Percentiles rank a stretch among this genome's conserved stretches.
These are phyloP conservation scores for Limenitis camilla DNA, from an alignment of 2,888 invertebrate genomes.

Conservation along the genomic window DNA sequence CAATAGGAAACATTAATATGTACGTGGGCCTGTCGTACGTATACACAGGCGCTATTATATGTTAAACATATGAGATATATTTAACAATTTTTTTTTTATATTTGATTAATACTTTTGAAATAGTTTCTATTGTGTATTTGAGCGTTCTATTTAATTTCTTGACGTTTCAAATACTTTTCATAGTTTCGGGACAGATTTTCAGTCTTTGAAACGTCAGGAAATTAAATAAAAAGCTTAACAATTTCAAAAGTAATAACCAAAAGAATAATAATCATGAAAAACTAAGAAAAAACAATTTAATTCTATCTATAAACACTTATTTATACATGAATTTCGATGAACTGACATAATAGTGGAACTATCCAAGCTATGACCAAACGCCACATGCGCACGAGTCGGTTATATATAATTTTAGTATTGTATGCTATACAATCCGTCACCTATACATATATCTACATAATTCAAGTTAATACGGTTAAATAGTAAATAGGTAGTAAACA, in stretches of 20 bases:
- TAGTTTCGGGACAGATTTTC: too few species aligned
- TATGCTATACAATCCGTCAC: conserved; percentile 61
- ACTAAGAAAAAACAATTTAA: conserved; percentile 42
- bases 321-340: too few species aligned
- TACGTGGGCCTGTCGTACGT: too few species aligned
- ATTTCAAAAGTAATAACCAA: conserved; percentile 21
- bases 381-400: neutral
- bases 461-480: conserved; percentile 47
- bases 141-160: too few species aligned
- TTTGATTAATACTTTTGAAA: too few species aligned
- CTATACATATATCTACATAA: conserved; percentile 52
- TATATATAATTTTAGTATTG: conserved; percentile 39
- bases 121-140: too few species aligned
- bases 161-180: too few species aligned
- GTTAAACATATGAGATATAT: too few species aligned
- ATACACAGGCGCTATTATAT: too few species aligned
- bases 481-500: conserved; percentile 44
- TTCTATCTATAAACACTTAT: conserved; percentile 43
- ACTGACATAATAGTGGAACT: neutral
- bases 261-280: neutral
- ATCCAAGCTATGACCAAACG: neutral
- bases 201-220: too few species aligned
- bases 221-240: conserved; percentile 7
- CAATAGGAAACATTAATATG: conserved; percentile 31
- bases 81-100: too few species aligned